Evolutionary conservation across 2,888 invertebrate species (phyloP).

Genomic region (Andrena camellia): DNA sequence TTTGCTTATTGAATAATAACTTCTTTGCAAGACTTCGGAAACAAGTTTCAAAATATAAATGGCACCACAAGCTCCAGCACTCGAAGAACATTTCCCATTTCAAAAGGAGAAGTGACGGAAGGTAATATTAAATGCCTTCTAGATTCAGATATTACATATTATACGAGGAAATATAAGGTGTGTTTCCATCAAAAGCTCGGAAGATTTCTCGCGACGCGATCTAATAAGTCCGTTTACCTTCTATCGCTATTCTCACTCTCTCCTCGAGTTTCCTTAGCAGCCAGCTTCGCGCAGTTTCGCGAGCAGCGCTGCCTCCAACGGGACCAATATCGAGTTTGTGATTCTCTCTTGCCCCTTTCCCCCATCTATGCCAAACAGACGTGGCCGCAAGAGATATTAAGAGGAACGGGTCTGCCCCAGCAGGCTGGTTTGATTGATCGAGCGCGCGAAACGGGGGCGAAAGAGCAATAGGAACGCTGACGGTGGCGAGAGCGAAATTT

Average conservation of each 20-base stretch:
- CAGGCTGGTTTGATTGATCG: slow-evolving; percentile 35
- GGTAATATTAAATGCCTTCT: too few relatives aligned
- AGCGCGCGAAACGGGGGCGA: slow-evolving; percentile 2
- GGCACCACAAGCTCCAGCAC: too few relatives aligned
- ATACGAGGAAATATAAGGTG: neutral
- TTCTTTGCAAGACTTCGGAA: too few relatives aligned
- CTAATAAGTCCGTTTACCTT: slow-evolving; percentile 16
- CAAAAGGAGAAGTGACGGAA: too few relatives aligned
- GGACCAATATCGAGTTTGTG: slow-evolving; percentile 63
- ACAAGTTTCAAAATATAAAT: too few relatives aligned
- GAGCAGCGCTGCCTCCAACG: slow-evolving; percentile 30
- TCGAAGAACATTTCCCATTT: too few relatives aligned
- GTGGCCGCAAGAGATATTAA: slow-evolving; percentile 34
- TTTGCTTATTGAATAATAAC: too few relatives aligned
- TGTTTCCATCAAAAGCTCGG: neutral
- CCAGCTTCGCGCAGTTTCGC: slow-evolving; percentile 58
- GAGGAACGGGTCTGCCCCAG: slow-evolving; percentile 17
- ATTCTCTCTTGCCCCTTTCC: slow-evolving; percentile 28
- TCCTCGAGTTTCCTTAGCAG: slow-evolving; percentile 40
- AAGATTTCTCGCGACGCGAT: neutral
- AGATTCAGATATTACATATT: too few relatives aligned
- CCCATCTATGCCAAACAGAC: neutral
- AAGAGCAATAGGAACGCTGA: neutral
- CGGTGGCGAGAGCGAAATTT: slow-evolving; percentile 3
- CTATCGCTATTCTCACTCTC: slow-evolving; percentile 25